Evolutionary conservation across 2,888 invertebrate genomes (phyloP).

Genomic region (Diplazon laetatorius): DNA sequence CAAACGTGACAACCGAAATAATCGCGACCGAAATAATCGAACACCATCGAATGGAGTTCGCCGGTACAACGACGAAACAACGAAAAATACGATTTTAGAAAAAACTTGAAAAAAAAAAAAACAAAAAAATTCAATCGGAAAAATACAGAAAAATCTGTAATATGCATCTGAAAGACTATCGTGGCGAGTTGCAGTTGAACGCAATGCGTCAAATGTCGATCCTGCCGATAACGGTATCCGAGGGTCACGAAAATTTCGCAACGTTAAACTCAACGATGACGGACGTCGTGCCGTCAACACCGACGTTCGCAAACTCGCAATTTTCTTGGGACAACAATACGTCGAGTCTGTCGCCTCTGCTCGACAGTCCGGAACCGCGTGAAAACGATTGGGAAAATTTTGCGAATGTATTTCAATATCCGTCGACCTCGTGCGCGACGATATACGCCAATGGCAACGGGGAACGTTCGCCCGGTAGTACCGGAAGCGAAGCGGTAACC

Average conservation of each 20-base stretch:
- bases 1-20: no score
- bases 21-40: no score
- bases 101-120: neutral
- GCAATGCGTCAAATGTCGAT: slow-evolving; percentile 39
- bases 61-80: no score
- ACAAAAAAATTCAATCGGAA: neutral
- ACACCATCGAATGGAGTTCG: no score
- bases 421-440: slow-evolving; percentile 55
- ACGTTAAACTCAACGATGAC: slow-evolving; percentile 58
- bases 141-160: neutral
- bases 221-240: slow-evolving; percentile 56
- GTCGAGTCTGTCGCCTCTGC: slow-evolving; percentile 63
- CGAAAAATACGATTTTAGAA: no score
- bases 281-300: slow-evolving; percentile 55
- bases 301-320: slow-evolving; percentile 57
- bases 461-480: slow-evolving; percentile 73
- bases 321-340: slow-evolving; percentile 72
- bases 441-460: slow-evolving; percentile 62
- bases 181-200: slow-evolving; percentile 31
- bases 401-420: slow-evolving; percentile 72
- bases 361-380: slow-evolving; percentile 63
- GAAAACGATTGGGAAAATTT: slow-evolving; percentile 76
- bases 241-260: slow-evolving; percentile 66
- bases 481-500: slow-evolving; percentile 73
- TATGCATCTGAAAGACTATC: slow-evolving; percentile 75